A percentile compares a stretch with the other conserved stretches of the same genome.
These are phyloP conservation scores for Callocephalon fimbriatum DNA, from an alignment of 2,113 vertebrate species.

Conservation along the genomic window DNA sequence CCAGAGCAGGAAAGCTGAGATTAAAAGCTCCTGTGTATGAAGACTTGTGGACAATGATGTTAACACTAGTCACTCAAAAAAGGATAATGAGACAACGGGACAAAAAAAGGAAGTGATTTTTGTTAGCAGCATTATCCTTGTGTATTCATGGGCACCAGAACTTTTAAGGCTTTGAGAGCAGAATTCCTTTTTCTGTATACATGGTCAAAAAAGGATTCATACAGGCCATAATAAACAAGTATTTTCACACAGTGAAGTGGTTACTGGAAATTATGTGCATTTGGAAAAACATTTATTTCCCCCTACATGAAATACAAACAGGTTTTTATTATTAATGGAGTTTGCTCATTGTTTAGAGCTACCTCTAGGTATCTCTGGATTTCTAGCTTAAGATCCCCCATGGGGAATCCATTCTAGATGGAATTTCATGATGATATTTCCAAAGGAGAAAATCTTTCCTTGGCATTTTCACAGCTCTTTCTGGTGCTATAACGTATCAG, in stretches of 20 bases:
- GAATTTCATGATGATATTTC: background rate
- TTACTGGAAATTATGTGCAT: background rate
- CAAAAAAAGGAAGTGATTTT: constrained; percentile 11
- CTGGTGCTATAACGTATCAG: background rate
- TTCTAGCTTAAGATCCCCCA: background rate
- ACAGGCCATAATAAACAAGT: background rate
- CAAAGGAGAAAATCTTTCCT: background rate
- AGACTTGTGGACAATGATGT: background rate
- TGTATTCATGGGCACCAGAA: background rate
- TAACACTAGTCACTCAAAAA: constrained; percentile 9
- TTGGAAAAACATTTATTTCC: background rate
- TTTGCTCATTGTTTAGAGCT: background rate
- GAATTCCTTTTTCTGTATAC: background rate
- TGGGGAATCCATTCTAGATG: background rate
- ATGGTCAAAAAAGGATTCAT: background rate
- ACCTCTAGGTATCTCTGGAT: background rate
- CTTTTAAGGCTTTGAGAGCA: background rate
- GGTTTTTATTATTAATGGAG: background rate
- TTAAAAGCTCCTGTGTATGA: background rate
- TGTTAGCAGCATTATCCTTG: background rate
- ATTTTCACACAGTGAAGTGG: background rate
- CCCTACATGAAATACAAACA: background rate
- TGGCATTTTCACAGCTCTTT: background rate
- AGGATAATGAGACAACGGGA: background rate
- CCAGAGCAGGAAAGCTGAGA: background rate